Percentiles rank a stretch among this genome's conserved stretches.
Conservation (phyloP, 1,140 invertebrate genomes). For the Octopus sinensis region DNA sequence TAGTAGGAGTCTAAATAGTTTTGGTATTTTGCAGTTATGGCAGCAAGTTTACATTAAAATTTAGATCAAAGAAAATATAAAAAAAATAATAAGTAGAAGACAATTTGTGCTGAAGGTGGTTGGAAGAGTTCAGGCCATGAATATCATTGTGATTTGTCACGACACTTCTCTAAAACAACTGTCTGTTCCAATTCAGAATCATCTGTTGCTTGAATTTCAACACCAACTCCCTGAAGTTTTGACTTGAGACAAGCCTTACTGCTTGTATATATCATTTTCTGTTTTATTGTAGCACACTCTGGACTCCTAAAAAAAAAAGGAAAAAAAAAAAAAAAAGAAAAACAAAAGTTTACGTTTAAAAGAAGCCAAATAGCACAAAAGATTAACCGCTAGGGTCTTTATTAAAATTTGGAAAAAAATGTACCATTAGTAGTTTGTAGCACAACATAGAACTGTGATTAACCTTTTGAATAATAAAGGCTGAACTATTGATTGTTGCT, state of each 20-base stretch:
- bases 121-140: neutral
- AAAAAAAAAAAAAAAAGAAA: slow-evolving; percentile 18
- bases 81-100: too few species aligned
- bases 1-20: too few species aligned
- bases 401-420: too few species aligned
- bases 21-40: too few species aligned
- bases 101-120: neutral
- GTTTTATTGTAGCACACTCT: slow-evolving; percentile 93
- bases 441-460: too few species aligned
- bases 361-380: too few species aligned
- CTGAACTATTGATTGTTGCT: too few species aligned
- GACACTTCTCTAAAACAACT: slow-evolving; percentile 37
- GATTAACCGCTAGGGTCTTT: too few species aligned
- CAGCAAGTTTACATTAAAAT: too few species aligned
- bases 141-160: slow-evolving; percentile 10
- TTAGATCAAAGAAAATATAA: too few species aligned
- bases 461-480: too few species aligned
- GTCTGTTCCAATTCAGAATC: slow-evolving; percentile 49
- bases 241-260: slow-evolving; percentile 95
- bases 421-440: too few species aligned
- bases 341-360: neutral
- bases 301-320: slow-evolving; percentile 67
- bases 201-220: slow-evolving; percentile 80
- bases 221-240: slow-evolving; percentile 90
- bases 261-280: slow-evolving; percentile 99